Conservation (phyloP, 1,140 invertebrate genomes). For the Apocrypta bakeri region DNA sequence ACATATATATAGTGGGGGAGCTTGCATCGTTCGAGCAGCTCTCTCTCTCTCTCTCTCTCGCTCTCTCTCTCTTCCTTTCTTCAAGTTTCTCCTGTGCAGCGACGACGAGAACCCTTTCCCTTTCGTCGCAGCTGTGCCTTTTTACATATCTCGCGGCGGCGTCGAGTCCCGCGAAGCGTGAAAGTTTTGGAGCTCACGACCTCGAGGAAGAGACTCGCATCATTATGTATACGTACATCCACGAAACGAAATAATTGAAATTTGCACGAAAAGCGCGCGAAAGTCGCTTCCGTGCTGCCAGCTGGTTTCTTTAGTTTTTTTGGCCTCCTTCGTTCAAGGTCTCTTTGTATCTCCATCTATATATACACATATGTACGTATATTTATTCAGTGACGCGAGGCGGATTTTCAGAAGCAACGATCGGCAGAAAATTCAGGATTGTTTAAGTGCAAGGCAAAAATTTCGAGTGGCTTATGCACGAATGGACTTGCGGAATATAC, state of each 20-base stretch:
- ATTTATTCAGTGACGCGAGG: too few relatives aligned
- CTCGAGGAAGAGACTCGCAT: slow-evolving; percentile 7
- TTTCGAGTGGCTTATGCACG: background rate
- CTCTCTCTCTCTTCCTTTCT: background rate
- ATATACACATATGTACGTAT: too few relatives aligned
- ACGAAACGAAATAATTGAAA: slow-evolving; percentile 50
- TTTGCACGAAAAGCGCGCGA: slow-evolving; percentile 34
- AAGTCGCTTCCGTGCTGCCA: background rate
- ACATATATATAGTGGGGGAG: background rate
- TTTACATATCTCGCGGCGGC: background rate
- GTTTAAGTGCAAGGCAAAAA: background rate
- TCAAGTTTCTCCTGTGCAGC: background rate
- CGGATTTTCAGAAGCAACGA: background rate
- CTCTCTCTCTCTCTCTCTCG: background rate
- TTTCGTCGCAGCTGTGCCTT: slow-evolving; percentile 8
- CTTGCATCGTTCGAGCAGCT: background rate
- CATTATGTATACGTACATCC: background rate
- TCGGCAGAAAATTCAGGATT: background rate
- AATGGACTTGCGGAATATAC: slow-evolving; percentile 5
- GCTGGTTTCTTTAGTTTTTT: background rate
- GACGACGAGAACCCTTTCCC: slow-evolving; percentile 4
- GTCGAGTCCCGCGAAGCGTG: slow-evolving; percentile 40
- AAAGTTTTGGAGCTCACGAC: slow-evolving; percentile 31
- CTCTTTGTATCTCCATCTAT: too few relatives aligned
- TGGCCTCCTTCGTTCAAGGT: background rate